A percentile compares a stretch with the other conserved stretches of the same genome.
Evolutionary conservation across 2,888 invertebrate species (phyloP).

Genomic region (Rhamphomyia laevipes): DNA sequence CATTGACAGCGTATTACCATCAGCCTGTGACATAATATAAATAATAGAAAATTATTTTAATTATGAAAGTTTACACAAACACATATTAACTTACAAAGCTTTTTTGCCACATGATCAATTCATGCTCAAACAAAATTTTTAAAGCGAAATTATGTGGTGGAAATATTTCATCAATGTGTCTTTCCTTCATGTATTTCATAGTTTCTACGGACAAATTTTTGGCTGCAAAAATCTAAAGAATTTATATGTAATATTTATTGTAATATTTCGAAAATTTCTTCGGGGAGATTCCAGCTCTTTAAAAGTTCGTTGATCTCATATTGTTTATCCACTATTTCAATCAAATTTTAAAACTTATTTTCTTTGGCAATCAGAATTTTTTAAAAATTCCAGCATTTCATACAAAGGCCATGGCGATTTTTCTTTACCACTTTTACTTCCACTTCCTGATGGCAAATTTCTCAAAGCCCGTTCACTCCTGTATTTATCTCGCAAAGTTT

Average conservation of each 20-base stretch:
- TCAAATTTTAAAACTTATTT: too few relatives aligned
- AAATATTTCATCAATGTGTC: background rate
- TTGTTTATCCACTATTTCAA: background rate
- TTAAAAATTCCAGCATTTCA: too few relatives aligned
- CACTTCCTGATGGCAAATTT: too few relatives aligned
- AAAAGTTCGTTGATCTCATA: background rate
- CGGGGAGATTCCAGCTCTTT: background rate
- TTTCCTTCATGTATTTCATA: background rate
- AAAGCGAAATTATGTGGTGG: background rate
- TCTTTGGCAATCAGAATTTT: too few relatives aligned
- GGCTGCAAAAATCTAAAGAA: background rate
- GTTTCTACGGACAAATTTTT: background rate
- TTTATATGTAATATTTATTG: background rate
- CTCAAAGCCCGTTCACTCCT: too few relatives aligned
- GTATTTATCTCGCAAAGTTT: too few relatives aligned
- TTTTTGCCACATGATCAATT: background rate
- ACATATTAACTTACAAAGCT: background rate
- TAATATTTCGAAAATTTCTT: background rate
- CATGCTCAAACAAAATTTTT: background rate
- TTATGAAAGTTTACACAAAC: background rate
- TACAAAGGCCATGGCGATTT: too few relatives aligned
- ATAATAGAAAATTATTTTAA: background rate
- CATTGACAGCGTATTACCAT: background rate
- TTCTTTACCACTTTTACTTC: too few relatives aligned
- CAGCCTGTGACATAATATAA: background rate